Evolutionary conservation across 1,140 invertebrate species (phyloP).

Genomic region (Hirudo medicinalis): DNA sequence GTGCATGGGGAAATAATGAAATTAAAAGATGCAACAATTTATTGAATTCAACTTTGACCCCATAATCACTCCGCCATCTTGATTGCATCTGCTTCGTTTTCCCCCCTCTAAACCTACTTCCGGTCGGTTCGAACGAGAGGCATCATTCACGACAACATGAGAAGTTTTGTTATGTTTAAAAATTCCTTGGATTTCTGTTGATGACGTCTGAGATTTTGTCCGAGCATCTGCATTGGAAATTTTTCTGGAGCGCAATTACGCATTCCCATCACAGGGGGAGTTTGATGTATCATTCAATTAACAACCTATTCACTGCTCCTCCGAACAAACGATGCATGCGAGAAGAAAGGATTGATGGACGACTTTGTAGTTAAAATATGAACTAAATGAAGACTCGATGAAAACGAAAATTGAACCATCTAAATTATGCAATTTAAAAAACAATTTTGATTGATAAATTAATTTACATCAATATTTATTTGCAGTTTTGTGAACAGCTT

Average conservation of each 20-base stretch:
- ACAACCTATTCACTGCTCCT: not conserved
- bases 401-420: too few species aligned
- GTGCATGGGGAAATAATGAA: constrained; percentile 9
- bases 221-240: not conserved
- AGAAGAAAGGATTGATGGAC: too few species aligned
- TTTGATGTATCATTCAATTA: constrained; percentile 14
- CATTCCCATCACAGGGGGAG: constrained; percentile 1
- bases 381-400: too few species aligned
- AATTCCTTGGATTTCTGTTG: not conserved
- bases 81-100: too few species aligned
- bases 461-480: too few species aligned
- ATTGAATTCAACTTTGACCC: constrained; percentile 11
- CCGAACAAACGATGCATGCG: not conserved
- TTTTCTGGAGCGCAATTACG: not conserved
- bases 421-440: not conserved
- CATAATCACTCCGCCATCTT: constrained; percentile 3
- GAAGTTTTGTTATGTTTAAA: not conserved
- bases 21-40: constrained; percentile 13
- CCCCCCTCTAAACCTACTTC: too few species aligned
- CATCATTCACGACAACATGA: too few species aligned
- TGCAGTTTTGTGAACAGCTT: too few species aligned
- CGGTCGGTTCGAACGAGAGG: too few species aligned
- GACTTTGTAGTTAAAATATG: too few species aligned
- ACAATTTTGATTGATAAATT: too few species aligned
- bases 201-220: not conserved